These are phyloP conservation scores for Montipora efflorescens DNA, from an alignment of 64 coral and sea anemone species.

Conservation along the genomic window DNA sequence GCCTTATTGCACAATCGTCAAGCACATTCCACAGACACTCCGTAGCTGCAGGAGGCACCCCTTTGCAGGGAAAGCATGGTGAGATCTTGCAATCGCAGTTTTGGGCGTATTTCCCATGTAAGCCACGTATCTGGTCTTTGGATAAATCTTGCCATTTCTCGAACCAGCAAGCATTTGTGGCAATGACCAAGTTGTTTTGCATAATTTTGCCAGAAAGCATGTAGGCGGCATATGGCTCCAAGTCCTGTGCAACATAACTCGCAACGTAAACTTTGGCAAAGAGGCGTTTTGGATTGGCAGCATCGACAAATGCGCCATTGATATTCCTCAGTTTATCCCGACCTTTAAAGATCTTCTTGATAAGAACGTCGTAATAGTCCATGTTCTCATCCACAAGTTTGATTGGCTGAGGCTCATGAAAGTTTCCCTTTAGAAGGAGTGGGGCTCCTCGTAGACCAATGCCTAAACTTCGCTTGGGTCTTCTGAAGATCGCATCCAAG, in stretches of 20 bases:
- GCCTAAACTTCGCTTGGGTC: conserved; percentile 15
- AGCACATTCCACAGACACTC: neutral
- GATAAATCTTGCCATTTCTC: conserved; percentile 34
- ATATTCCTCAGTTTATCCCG: conserved; percentile 21
- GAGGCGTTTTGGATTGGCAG: conserved; percentile 12
- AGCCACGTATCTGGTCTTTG: neutral
- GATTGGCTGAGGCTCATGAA: no score
- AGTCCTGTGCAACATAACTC: neutral
- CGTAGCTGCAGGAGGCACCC: neutral
- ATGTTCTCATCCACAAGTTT: neutral
- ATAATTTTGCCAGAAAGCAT: conserved; percentile 53
- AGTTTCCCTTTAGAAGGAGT: neutral
- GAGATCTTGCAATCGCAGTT: conserved; percentile 20
- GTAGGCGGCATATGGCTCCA: conserved; percentile 10
- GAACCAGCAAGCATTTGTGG: neutral
- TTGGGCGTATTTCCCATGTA: conserved; percentile 2
- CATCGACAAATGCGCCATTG: conserved; percentile 20
- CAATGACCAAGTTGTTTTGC: neutral
- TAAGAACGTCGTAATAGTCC: conserved; percentile 46
- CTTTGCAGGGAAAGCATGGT: neutral
- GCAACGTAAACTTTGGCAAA: conserved; percentile 30
- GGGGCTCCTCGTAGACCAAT: neutral
- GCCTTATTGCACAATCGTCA: conserved; percentile 13
- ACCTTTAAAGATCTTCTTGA: conserved; percentile 40
- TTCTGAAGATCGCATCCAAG: neutral